Conservation (phyloP, 2,113 vertebrate genomes). For the Triplophysa rosa region DNA sequence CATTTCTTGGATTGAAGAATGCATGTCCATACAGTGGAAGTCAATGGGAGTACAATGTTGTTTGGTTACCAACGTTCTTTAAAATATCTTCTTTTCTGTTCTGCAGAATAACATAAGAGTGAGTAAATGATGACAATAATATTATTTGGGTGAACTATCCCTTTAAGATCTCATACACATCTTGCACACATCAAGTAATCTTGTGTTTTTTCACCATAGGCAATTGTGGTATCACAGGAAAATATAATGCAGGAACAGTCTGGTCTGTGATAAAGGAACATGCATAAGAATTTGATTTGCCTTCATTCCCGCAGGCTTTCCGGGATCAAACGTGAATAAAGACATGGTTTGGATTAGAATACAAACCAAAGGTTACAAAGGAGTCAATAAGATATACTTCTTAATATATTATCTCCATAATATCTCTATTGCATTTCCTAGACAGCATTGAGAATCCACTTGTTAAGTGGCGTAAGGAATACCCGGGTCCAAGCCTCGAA, state of each 20-base stretch:
- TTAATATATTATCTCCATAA: background rate
- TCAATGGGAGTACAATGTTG: too few species aligned
- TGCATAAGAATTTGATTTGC: conserved; percentile 25
- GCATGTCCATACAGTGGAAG: too few species aligned
- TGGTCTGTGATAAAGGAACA: conserved; percentile 11
- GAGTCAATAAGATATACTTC: background rate
- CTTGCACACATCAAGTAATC: conserved; percentile 11
- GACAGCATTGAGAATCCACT: too few species aligned
- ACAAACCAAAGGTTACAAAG: background rate
- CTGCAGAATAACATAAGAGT: too few species aligned
- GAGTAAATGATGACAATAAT: too few species aligned
- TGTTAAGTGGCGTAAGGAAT: too few species aligned
- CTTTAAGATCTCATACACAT: background rate
- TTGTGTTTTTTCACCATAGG: conserved; percentile 8
- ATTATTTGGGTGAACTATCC: too few species aligned
- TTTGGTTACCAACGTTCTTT: too few species aligned
- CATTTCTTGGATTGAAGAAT: too few species aligned
- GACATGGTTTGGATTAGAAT: background rate
- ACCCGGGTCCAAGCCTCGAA: too few species aligned
- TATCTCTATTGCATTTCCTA: background rate
- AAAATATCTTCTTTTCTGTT: too few species aligned
- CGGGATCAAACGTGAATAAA: background rate
- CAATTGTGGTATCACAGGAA: conserved; percentile 15
- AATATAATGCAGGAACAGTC: conserved; percentile 7
- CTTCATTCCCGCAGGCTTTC: conserved; percentile 4